Evolutionary conservation across 1,140 invertebrate species (phyloP).

Genomic region (Habropoda laboriosa): DNA sequence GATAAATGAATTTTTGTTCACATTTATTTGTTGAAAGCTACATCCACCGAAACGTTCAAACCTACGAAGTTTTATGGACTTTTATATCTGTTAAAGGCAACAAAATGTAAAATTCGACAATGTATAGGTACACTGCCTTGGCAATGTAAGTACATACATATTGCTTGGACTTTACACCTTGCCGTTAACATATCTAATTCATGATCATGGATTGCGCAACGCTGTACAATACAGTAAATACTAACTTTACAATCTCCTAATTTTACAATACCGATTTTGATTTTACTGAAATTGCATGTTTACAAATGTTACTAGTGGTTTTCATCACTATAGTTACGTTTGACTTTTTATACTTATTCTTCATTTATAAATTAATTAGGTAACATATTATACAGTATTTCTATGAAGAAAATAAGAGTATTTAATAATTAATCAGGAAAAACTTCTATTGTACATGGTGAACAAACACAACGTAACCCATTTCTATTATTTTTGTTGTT

Average conservation of each 20-base stretch:
- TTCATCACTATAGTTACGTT: too few species aligned
- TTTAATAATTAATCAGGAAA: too few species aligned
- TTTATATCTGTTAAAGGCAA: too few species aligned
- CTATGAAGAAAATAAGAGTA: too few species aligned
- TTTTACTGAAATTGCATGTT: not conserved
- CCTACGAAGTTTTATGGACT: not conserved
- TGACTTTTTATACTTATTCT: not conserved
- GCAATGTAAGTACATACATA: too few species aligned
- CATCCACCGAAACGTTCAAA: conserved; percentile 3
- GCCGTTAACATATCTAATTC: too few species aligned
- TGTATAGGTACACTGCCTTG: too few species aligned
- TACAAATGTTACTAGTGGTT: not conserved
- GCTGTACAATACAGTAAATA: not conserved
- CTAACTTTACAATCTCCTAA: not conserved
- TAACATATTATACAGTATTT: not conserved
- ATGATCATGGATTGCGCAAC: not conserved
- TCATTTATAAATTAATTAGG: not conserved
- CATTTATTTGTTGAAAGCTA: conserved; percentile 35
- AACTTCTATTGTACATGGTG: too few species aligned
- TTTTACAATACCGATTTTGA: not conserved
- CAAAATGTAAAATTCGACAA: too few species aligned
- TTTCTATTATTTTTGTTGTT: too few species aligned
- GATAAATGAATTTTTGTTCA: not conserved
- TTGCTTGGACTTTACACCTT: too few species aligned
- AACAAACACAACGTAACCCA: too few species aligned